Percentiles rank a stretch among this genome's conserved stretches.
Evolutionary conservation across 92 coral and sea anemone genomes (phyloP).

Genomic region (Isaurus tuberculatus): DNA sequence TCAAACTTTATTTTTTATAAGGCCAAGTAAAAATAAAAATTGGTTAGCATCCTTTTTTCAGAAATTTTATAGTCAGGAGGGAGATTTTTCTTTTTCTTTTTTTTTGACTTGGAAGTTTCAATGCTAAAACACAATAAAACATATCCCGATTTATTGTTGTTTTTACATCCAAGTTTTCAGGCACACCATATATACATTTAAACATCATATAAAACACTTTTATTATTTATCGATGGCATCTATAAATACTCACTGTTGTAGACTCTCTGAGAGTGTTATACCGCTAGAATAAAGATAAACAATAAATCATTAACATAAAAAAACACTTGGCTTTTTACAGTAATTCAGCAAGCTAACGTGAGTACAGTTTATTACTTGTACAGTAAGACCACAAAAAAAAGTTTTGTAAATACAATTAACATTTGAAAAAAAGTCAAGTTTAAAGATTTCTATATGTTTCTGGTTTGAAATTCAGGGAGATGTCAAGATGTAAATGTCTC

Average conservation of each 20-base stretch:
- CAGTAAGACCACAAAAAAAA: background rate
- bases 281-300: conserved; percentile 57
- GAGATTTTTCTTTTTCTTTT: no score
- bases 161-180: no score
- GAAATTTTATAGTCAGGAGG: no score
- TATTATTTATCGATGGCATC: background rate
- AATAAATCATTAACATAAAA: background rate
- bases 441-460: background rate
- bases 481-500: background rate
- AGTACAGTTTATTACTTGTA: background rate
- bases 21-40: no score
- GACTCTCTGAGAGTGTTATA: conserved; percentile 82
- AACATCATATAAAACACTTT: background rate
- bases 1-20: no score
- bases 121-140: no score
- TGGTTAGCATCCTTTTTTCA: no score
- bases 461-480: background rate
- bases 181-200: background rate
- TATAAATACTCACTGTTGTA: conserved; percentile 69
- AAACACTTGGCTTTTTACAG: background rate
- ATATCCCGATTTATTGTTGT: no score
- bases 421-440: background rate
- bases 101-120: no score
- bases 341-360: background rate
- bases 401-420: background rate